Conservation (phyloP, 2,797 vertebrate genomes). For the Scomberomorus guttatus region DNA sequence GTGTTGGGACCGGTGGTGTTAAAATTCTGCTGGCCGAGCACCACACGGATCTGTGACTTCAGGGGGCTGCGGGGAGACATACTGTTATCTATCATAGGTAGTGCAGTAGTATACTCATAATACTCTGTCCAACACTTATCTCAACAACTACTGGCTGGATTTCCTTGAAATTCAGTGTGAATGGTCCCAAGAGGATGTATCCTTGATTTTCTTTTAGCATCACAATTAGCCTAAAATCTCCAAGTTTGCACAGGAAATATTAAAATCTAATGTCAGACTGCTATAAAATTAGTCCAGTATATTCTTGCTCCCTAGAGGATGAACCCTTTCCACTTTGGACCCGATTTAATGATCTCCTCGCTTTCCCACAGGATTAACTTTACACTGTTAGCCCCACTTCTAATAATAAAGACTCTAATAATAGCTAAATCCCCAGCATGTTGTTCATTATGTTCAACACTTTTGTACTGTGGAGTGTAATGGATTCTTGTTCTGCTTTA, state of each 20-base stretch:
- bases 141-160: not conserved
- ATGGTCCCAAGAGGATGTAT: not conserved
- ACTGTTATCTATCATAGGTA: not conserved
- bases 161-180: not conserved
- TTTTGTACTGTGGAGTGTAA: constrained; percentile 1
- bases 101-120: not conserved
- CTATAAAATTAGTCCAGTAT: no score
- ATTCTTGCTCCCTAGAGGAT: constrained; percentile 3
- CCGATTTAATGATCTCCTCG: not conserved
- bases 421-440: constrained; percentile 2
- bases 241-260: not conserved
- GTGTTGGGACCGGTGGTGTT: constrained; percentile 89
- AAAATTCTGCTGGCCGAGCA: constrained; percentile 93
- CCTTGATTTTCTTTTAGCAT: not conserved
- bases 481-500: constrained; percentile 15
- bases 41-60: constrained; percentile 87
- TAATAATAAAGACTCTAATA: not conserved
- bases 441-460: constrained; percentile 5
- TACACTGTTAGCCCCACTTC: not conserved
- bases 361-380: not conserved
- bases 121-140: not conserved
- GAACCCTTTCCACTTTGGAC: not conserved
- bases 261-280: not conserved
- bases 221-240: not conserved
- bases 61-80: constrained; percentile 83